Conservation (phyloP, 2,113 vertebrate genomes). For the Acanthisitta chloris region DNA sequence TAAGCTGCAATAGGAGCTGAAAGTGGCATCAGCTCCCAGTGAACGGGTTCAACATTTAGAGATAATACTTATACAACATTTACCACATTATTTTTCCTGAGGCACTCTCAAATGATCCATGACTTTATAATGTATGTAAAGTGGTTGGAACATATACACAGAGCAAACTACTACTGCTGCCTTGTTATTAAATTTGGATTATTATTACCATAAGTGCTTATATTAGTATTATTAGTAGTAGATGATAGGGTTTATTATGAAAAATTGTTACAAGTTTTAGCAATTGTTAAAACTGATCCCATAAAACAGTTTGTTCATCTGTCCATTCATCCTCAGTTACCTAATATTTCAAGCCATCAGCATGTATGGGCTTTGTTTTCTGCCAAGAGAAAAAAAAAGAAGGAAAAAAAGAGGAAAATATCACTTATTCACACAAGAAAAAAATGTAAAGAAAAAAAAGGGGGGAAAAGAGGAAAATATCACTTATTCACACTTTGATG, state of each 20-base stretch:
- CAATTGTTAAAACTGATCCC: conserved; percentile 18
- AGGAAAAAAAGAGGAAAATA: not conserved
- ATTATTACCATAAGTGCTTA: conserved; percentile 25
- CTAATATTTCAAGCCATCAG: not conserved
- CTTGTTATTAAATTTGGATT: conserved; percentile 41
- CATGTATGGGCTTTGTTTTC: not conserved
- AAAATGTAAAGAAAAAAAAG: not conserved
- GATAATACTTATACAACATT: conserved; percentile 48
- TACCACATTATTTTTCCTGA: conserved; percentile 34
- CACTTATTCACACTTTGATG: not conserved
- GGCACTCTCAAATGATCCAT: conserved; percentile 39
- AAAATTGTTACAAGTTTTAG: conserved; percentile 34
- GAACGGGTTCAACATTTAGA: not conserved
- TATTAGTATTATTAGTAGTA: conserved; percentile 24
- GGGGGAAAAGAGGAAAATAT: not conserved
- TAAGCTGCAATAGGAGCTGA: not conserved
- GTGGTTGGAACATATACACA: conserved; percentile 26
- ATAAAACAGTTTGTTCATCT: not conserved
- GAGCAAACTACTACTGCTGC: not conserved
- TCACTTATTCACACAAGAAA: not conserved
- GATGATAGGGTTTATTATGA: not conserved
- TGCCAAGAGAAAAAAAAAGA: not conserved
- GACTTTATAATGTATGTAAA: conserved; percentile 52
- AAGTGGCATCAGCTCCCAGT: not conserved
- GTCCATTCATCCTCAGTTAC: not conserved